These are phyloP conservation scores for Saccostrea cuccullata DNA, from an alignment of 1,140 invertebrate species.

Conservation along the genomic window DNA sequence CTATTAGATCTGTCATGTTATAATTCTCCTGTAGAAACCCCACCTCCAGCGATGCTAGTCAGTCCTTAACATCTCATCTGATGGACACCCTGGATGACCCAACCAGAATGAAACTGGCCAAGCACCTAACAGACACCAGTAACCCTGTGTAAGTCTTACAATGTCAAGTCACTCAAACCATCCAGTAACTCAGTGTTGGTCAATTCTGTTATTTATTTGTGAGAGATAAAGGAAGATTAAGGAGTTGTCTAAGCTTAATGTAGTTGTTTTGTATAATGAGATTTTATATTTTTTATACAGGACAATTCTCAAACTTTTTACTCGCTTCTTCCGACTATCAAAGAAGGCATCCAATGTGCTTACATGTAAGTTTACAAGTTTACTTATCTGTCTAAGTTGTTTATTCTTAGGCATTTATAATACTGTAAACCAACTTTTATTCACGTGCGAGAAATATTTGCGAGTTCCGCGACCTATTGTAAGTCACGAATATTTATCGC, in stretches of 20 bases:
- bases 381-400: neutral
- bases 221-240: no score
- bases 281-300: neutral
- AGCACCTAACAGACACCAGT: constrained; percentile 43
- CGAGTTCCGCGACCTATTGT: no score
- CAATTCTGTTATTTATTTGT: no score
- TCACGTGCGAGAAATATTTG: no score
- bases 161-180: no score
- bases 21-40: constrained; percentile 39
- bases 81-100: neutral
- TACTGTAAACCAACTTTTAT: no score
- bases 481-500: no score
- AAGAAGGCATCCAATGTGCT: neutral
- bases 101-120: constrained; percentile 39
- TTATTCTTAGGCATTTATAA: no score
- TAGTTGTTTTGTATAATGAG: neutral
- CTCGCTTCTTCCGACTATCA: constrained; percentile 6
- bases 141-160: constrained; percentile 57
- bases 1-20: no score
- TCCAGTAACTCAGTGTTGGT: no score
- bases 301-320: neutral
- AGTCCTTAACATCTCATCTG: constrained; percentile 53
- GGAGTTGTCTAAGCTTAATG: no score
- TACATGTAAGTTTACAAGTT: neutral
- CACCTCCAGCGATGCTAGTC: constrained; percentile 46